Conservation (phyloP, 2,888 invertebrate species). For the Nymphalis polychloros region DNA sequence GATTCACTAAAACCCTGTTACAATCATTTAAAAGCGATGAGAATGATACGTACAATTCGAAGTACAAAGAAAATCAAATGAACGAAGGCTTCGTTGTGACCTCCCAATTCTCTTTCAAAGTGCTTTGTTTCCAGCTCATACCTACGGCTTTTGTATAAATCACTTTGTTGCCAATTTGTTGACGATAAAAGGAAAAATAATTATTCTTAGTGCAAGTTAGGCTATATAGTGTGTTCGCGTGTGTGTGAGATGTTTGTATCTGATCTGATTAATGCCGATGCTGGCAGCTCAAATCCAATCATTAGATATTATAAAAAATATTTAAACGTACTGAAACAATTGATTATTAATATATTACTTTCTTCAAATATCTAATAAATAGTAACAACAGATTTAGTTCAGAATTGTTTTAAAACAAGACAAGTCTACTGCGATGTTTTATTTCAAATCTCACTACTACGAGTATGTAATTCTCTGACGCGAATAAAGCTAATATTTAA, state of each 20-base stretch:
- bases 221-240: constrained; percentile 11
- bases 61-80: constrained; percentile 64
- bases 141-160: constrained; percentile 36
- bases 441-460: too few species aligned
- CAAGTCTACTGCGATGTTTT: too few species aligned
- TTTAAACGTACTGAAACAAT: neutral
- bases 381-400: too few species aligned
- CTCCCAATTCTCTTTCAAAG: constrained; percentile 60
- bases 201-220: constrained; percentile 31
- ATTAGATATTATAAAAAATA: neutral
- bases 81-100: constrained; percentile 54
- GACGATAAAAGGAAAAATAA: constrained; percentile 39
- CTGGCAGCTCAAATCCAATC: neutral
- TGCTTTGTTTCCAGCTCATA: constrained; percentile 57
- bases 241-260: neutral
- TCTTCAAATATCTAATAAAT: too few species aligned
- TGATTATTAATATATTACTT: too few species aligned
- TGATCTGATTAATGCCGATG: neutral
- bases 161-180: constrained; percentile 32
- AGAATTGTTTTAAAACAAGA: too few species aligned
- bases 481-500: too few species aligned
- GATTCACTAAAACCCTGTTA: neutral
- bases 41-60: constrained; percentile 34
- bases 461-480: too few species aligned
- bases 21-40: constrained; percentile 17